Conservation (phyloP, 1,140 invertebrate species). For the Cheumatopsyche charites region DNA sequence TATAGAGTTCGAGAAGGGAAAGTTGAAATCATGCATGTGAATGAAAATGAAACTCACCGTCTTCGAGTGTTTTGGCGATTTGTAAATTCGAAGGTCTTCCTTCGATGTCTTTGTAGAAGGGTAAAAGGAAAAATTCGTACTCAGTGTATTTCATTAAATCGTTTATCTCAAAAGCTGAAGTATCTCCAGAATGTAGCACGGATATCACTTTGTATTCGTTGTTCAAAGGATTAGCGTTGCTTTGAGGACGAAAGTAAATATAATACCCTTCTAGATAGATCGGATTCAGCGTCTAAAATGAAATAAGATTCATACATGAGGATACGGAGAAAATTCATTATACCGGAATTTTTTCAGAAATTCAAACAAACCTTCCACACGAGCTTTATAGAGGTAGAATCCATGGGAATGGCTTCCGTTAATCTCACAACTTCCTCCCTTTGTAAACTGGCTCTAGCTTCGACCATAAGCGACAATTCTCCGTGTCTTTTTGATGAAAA, state of each 20-base stretch:
- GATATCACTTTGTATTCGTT: slow-evolving; percentile 75
- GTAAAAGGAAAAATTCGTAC: slow-evolving; percentile 81
- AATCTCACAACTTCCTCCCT: slow-evolving; percentile 77
- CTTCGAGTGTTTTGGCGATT: slow-evolving; percentile 72
- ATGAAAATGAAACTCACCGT: slow-evolving; percentile 61
- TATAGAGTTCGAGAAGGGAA: not conserved
- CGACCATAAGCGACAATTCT: slow-evolving; percentile 70
- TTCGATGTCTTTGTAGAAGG: slow-evolving; percentile 78
- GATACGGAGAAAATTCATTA: not conserved
- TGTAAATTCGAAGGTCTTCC: slow-evolving; percentile 78
- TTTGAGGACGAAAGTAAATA: slow-evolving; percentile 69
- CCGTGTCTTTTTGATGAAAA: slow-evolving; percentile 56
- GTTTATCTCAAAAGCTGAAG: slow-evolving; percentile 73
- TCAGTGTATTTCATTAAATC: slow-evolving; percentile 72
- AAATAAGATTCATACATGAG: slow-evolving; percentile 15
- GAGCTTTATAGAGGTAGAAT: slow-evolving; percentile 80
- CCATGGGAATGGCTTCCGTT: slow-evolving; percentile 78
- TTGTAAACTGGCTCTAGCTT: slow-evolving; percentile 64
- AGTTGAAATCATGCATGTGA: not conserved
- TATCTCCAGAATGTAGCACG: slow-evolving; percentile 73
- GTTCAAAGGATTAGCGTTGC: slow-evolving; percentile 60
- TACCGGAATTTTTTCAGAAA: not conserved
- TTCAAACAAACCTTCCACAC: slow-evolving; percentile 76
- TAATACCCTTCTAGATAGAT: slow-evolving; percentile 78
- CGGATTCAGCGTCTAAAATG: slow-evolving; percentile 65